phyloP scores from a whole-genome alignment of 2,113 vertebrate species.

The Crotalus horridus region DNA sequence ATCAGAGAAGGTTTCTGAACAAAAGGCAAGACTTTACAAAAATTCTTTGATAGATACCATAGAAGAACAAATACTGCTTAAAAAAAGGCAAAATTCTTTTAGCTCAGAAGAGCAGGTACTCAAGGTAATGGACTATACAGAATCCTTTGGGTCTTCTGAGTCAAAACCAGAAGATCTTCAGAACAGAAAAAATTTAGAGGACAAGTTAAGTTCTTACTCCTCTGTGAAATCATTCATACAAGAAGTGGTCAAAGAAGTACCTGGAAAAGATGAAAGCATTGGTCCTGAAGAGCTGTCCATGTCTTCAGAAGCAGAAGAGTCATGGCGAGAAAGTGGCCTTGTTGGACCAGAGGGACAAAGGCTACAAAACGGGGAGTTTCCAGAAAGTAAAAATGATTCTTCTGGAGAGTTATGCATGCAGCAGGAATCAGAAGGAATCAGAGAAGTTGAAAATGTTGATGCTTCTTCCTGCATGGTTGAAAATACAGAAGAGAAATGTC shows the following conservation, averaged over 20 bases:
- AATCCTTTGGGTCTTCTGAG: not conserved
- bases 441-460: not conserved
- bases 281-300: not conserved
- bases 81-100: not conserved
- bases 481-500: slow-evolving; percentile 50
- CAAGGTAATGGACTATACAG: slow-evolving; percentile 2
- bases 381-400: not conserved
- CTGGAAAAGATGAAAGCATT: not conserved
- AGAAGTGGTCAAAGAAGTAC: not conserved
- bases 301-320: not conserved
- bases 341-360: slow-evolving; percentile 21
- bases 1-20: not conserved
- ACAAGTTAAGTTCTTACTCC: not conserved
- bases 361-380: not conserved
- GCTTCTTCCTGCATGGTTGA: slow-evolving; percentile 21
- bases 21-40: not conserved
- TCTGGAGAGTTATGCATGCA: not conserved
- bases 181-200: not conserved
- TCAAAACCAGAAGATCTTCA: slow-evolving; percentile 15
- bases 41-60: not conserved
- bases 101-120: rapidly evolving
- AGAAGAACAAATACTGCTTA: slow-evolving; percentile 30
- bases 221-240: not conserved
- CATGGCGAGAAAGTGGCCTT: not conserved
- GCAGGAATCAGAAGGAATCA: slow-evolving; percentile 29